phyloP scores from a whole-genome alignment of 2,113 vertebrate species.

The Pelecanoides urinatrix region DNA sequence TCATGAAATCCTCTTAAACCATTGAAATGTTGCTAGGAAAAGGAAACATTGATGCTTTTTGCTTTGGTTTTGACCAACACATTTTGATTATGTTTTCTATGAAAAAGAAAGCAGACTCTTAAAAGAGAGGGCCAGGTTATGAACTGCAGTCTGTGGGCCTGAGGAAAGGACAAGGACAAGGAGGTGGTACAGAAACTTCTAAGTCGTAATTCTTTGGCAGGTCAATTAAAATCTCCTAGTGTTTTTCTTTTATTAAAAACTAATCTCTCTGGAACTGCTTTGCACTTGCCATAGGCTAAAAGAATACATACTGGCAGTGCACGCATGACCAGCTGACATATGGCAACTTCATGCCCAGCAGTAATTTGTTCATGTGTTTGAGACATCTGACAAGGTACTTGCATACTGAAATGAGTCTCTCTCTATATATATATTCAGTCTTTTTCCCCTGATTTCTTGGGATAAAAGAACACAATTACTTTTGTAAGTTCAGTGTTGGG shows the following conservation, averaged over 20 bases:
- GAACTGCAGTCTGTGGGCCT: background rate
- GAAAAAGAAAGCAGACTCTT: background rate
- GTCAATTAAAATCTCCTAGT: background rate
- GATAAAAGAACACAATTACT: background rate
- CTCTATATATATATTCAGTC: background rate
- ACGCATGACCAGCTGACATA: background rate
- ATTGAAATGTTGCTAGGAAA: background rate
- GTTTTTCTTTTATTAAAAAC: background rate
- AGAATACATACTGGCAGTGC: background rate
- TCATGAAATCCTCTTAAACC: background rate
- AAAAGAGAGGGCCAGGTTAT: background rate
- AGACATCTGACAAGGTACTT: background rate
- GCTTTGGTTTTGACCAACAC: background rate
- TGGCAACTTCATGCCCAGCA: background rate
- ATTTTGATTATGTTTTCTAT: background rate
- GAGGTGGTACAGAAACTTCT: background rate
- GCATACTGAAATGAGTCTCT: background rate
- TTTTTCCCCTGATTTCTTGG: background rate
- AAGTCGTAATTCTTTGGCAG: background rate
- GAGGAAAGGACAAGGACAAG: background rate
- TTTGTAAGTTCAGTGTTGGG: background rate
- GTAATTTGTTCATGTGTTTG: background rate
- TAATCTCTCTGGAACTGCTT: background rate
- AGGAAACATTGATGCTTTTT: background rate
- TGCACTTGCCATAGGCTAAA: background rate